Base-by-base conservation (phyloP, 2,113 vertebrate species). In the Cynopterus brachyotis region DNA sequence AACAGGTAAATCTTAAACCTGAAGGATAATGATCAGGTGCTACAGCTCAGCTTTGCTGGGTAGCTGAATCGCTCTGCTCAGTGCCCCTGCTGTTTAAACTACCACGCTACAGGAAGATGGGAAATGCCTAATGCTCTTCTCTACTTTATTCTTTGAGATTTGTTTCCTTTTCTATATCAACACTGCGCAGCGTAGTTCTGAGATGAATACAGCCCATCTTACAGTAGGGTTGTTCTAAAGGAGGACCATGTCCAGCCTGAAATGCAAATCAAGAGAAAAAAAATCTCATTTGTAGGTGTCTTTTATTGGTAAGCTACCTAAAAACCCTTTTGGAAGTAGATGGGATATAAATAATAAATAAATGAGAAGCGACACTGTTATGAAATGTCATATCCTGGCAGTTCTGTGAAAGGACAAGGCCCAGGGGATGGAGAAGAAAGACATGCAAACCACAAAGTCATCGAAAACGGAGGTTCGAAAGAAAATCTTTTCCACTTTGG, bases 1-100 rank as follows among this genome's bases (percentile, higher is more conserved):
- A 97, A 97, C 88, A 98, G 98, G 98, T 96, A 96, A 79, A 97
- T 66, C 84, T 96, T 91, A 72, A 94, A 83, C 37, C 75, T 94
- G 93, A 95, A 78, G 79, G 96, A 95, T 82, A 96, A 97, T 6
- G 70, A 98, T 26, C n/a, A 75, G 97, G 72, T 83, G 96, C 76
- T 84, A 40, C 37, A 0, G 72, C 64, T 55, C 86, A 66, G 95
- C 78, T 67, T 30, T 57, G 37, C 96, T 42, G 37, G 84, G 96
- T 22, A 2, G 81, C 22, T 6, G 70, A 28, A 35, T 53, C 4
- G 53, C 94, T 73, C 62, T 35, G 84, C 75, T 81, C 84, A 1
- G 78, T 17, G 73, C 35, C 89, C 96, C 97, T 91, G 96, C 97
- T 81, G 95, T 86, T 97, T 62, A 60, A 78, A 96, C 97, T 66